Base-by-base conservation (phyloP, 2,888 invertebrate species). In the Entomobrya proxima region DNA sequence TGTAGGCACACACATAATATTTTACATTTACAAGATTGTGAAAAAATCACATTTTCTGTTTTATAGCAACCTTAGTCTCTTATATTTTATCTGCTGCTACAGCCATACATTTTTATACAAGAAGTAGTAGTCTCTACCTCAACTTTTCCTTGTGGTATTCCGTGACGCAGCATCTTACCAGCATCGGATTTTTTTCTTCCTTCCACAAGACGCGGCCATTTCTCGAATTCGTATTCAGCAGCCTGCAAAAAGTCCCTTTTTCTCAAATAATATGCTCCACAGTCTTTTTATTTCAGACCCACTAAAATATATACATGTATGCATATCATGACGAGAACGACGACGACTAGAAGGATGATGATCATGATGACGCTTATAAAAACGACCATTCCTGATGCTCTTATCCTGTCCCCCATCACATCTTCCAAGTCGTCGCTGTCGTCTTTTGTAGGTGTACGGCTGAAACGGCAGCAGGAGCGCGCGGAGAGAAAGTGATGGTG, bases 1-100 rank as follows among this genome's bases (percentile, higher is more conserved):
- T 13, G 11, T 61, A 61, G 61, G 24, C 13, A 67, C 27, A 4
- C 27, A 15, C 50, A 27, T 50, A 72, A 75, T 75, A 75, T 55
- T 75, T 52, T 75, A 55, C 55, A 55, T 75, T 75, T 75, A 75
- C 75, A 75, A 75, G 61, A 77, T 61, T 61, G 77, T 30, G 77
- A 77, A 58, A 47, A 77, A 77, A 77, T 77, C 77, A 61, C 77
- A 77, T 77, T 77, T 61, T 27, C 40, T n/a, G 52, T 75, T 75
- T n/a, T 75, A 75, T 52, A 75, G 75, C 30, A 9, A 11, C 40
- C 67, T 37, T 67, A 21, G 24, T 21, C 35, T 37, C 37, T 64
- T 37, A n/a, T n/a, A n/a, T n/a, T n/a, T n/a, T n/a, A n/a, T n/a
- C n/a, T n/a, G n/a, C n/a, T n/a, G n/a, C n/a, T n/a, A n/a, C n/a